Evolutionary conservation across 1,140 invertebrate species (phyloP), one percentile per base, ranked within the genome.

Genomic region (Nomia melanderi): DNA sequence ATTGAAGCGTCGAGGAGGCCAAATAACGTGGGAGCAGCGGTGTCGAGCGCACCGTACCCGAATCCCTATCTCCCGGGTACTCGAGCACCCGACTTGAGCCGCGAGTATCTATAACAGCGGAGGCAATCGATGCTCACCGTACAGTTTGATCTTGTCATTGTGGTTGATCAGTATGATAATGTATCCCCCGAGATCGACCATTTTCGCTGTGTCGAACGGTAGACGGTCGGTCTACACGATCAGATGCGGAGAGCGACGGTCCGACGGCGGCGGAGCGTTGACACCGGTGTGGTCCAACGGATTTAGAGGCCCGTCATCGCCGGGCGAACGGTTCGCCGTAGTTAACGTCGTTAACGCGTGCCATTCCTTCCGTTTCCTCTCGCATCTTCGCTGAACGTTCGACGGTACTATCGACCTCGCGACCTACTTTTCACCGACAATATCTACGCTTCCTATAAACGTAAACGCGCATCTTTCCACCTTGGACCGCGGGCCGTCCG

Each of bases 121-220:
- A 41, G 12, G 12, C 20, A 47, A 62, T 77, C 41, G 33, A 77
- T 71, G n/a, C 96, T 95, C 92, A 98, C 98, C 98, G 90, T 98
- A 98, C 59, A 99, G 93, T 94, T 98, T 98, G 89, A 98, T 97
- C 93, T 97, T 97, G 91, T 98, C 97, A 90, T 96, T 96, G 85
- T 97, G 97, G 93, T 98, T 97, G 77, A 98, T 97, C 88, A 99
- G 93, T 90, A 98, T 98, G 90, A 99, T 98, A 89, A 98, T 97
- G 93, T 99, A 99, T 86, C 98, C 97, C 85, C 97, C 96, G 90
- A 99, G 94, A 94, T 99, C 98, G 87, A 98, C 97, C 93, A 97
- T 96, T 89, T 91, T 93, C 63, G 47, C 72, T 82, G 75, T 57
- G 62, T 44, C 72, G 57, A 41, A 44, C n/a, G n/a, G 50, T 60